A percentile compares a stretch with the other conserved stretches of the same genome.
Conservation (phyloP, 92 coral and sea anemone genomes). For the Epizoanthus ramosus region DNA sequence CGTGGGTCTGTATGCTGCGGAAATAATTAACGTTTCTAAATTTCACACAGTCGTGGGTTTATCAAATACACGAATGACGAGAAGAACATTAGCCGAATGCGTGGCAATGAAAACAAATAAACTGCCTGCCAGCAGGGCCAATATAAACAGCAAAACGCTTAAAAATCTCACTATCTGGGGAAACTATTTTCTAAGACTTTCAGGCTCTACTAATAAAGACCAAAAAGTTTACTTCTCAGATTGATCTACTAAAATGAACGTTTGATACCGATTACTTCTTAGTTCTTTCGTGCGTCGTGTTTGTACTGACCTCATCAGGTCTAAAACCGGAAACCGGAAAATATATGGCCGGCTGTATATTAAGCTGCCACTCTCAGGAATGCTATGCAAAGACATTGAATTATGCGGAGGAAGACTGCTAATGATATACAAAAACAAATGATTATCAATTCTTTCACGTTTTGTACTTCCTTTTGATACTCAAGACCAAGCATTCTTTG, state of each 20-base stretch:
- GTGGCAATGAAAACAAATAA: conserved; percentile 1
- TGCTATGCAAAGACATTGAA: not conserved
- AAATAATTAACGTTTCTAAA: not conserved
- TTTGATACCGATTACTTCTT: not conserved
- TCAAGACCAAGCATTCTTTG: conserved; percentile 25
- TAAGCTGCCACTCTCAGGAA: conserved; percentile 16
- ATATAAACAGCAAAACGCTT: conserved; percentile 5
- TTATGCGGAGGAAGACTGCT: not conserved
- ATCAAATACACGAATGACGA: not conserved
- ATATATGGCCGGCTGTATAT: conserved; percentile 31
- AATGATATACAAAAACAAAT: conserved; percentile 41
- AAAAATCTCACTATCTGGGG: not conserved
- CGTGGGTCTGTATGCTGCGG: not conserved
- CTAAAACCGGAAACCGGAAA: conserved; percentile 31
- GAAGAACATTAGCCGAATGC: not conserved
- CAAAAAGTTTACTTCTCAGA: not conserved
- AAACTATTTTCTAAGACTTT: not conserved
- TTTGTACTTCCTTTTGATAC: conserved; percentile 10
- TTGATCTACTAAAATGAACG: not conserved
- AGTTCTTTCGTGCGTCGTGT: conserved; percentile 7
- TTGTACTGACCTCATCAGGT: conserved; percentile 19
- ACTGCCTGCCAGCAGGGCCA: not conserved
- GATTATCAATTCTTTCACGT: conserved; percentile 34
- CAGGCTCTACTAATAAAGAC: not conserved
- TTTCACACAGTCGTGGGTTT: not conserved